Conservation (phyloP, 2,888 invertebrate genomes). For the Cataglyphis rosenhaueri region DNA sequence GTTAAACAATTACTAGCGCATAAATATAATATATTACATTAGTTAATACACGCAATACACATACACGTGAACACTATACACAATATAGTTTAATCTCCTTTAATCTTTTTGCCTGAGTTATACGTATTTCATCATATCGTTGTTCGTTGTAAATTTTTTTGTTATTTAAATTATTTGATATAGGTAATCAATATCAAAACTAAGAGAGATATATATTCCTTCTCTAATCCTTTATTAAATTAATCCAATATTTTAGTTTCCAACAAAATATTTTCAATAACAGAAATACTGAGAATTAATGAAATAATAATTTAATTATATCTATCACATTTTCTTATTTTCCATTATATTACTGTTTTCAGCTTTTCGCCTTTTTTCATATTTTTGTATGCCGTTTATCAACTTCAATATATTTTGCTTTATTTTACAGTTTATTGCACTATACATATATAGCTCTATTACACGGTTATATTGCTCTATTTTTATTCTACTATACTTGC, state of each 20-base stretch:
- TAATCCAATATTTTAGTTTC: not conserved
- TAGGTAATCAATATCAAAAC: conserved; percentile 17
- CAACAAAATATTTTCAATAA: not conserved
- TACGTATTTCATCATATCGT: not conserved
- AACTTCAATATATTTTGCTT: conserved; percentile 2
- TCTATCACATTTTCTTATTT: not conserved
- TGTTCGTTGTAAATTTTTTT: not conserved
- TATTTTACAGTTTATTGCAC: not conserved
- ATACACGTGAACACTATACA: no score
- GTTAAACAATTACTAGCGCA: conserved; percentile 23
- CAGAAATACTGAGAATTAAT: conserved; percentile 16
- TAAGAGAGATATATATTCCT: not conserved
- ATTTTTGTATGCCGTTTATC: not conserved
- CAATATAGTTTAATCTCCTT: not conserved
- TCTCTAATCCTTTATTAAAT: not conserved
- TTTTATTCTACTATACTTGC: not conserved
- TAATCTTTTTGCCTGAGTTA: not conserved
- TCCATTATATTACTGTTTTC: not conserved
- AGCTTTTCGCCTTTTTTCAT: not conserved
- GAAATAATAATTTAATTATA: conserved; percentile 24
- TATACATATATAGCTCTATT: conserved; percentile 1
- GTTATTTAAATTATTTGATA: conserved; percentile 32
- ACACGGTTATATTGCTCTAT: not conserved
- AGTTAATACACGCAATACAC: not conserved
- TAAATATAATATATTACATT: conserved; percentile 8